Base-by-base conservation (phyloP, 2,113 vertebrate genomes). In the Petromus typicus region DNA sequence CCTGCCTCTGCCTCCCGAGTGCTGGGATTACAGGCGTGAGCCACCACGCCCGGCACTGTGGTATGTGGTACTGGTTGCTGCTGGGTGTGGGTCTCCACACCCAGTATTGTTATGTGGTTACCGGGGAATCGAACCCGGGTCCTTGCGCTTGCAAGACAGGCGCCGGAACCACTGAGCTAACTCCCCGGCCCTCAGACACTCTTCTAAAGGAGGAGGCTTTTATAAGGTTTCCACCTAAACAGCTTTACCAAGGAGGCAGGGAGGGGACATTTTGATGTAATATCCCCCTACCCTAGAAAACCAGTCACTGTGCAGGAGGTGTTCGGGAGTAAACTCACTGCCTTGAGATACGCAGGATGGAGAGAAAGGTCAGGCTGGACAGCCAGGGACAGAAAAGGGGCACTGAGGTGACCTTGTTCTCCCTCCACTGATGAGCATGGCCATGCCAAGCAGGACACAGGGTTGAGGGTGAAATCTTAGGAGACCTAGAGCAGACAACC, bases 301-400 rank as follows among this genome's bases (percentile, higher is more conserved):
- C 27, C 43, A 48, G 86, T 48, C 30, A 45, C 27, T 51, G 64
- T 30, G 11, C 3, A 48, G 69, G 40, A 69, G 17, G n/a, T 7
- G 20, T 54, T 6, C 75, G 59, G 7, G 37, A 63, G 73, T 3
- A 20, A 93, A 59, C 69, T 82, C 54, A 25, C 20, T 2, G 56
- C 37, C 23, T 20, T 2, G 11, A 51, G 56, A 61, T 2, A 0
- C 2, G 23, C 1, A 3, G 0, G 10, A 34, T 22, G 17, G 23
- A 22, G 45, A 54, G 37, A 40, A 22, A 20, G 37, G 27, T 1
- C 48, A 54, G 20, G 43, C 6, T 25, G 3, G 85, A n/a, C 3
- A 30, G 75, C 30, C 30, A 32, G 66, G 20, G 22, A n/a, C 25
- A 8, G 10, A 0, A 40, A 48, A 86, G 27, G 0, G 25, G 45